Percentiles rank a stretch among this genome's conserved stretches.
phyloP scores from a whole-genome alignment of 1,140 invertebrate species.

The Megalonaias nervosa region DNA sequence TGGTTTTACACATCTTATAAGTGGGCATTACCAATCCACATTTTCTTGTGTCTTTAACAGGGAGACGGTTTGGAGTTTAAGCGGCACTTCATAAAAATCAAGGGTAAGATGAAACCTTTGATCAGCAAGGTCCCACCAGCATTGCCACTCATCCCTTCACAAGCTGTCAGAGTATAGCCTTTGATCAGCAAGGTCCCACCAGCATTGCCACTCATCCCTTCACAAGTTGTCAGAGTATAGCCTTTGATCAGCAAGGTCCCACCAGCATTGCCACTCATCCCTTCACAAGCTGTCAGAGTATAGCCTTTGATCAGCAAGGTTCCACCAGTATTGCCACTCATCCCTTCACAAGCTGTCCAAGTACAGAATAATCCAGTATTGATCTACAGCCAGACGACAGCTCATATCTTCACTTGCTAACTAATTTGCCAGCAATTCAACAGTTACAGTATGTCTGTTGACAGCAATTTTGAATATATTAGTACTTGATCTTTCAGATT shows the following conservation, averaged over 20 bases:
- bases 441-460: too few relatives aligned
- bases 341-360: too few relatives aligned
- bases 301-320: too few relatives aligned
- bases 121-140: conserved; percentile 68
- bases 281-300: conserved; percentile 15
- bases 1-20: background rate
- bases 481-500: too few relatives aligned
- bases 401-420: too few relatives aligned
- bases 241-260: conserved; percentile 74
- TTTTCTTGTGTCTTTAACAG: conserved; percentile 67
- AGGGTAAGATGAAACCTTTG: conserved; percentile 76
- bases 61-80: conserved; percentile 97
- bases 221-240: conserved; percentile 26
- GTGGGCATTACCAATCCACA: background rate
- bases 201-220: conserved; percentile 48
- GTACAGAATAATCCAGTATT: too few relatives aligned
- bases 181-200: conserved; percentile 56
- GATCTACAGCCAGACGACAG: too few relatives aligned
- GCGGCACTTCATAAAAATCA: conserved; percentile 87
- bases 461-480: too few relatives aligned
- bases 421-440: too few relatives aligned
- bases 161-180: background rate
- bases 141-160: conserved; percentile 48
- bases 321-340: too few relatives aligned
- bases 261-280: conserved; percentile 47